Conservation (phyloP, 2,113 vertebrate species). For the Tautogolabrus adspersus region DNA sequence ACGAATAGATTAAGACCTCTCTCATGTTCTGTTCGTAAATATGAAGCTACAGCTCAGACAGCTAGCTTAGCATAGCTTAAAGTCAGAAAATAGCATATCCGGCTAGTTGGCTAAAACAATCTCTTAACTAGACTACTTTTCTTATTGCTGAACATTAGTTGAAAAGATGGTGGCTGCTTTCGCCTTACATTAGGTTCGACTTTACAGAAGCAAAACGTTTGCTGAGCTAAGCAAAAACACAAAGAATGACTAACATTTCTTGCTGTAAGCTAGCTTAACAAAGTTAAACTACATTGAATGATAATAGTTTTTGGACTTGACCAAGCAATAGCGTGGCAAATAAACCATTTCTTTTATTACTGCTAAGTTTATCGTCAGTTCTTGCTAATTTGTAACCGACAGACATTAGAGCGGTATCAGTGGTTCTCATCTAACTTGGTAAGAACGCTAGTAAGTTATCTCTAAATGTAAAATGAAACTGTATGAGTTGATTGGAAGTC, state of each 20-base stretch:
- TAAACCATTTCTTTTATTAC: neutral
- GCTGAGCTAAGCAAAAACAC: neutral
- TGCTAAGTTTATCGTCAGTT: too few species aligned
- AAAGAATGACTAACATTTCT: neutral
- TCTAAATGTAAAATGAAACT: neutral
- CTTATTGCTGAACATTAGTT: too few species aligned
- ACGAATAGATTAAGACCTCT: neutral
- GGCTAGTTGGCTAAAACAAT: too few species aligned
- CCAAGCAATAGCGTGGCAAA: neutral
- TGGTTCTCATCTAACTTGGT: too few species aligned
- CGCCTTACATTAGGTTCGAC: neutral
- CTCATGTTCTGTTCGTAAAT: neutral
- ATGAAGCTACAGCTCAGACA: neutral
- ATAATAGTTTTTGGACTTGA: neutral
- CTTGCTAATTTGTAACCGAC: too few species aligned
- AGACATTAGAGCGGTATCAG: too few species aligned
- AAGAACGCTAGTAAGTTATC: too few species aligned
- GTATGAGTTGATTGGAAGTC: neutral
- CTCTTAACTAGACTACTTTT: too few species aligned
- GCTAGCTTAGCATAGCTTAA: conserved; percentile 4
- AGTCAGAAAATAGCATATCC: neutral
- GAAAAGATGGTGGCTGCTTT: neutral
- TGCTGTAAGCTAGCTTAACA: neutral
- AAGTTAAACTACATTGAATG: too few species aligned
- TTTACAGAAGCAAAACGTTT: neutral